Conservation (phyloP, 2,113 vertebrate genomes). For the Tachuris rubrigastra region DNA sequence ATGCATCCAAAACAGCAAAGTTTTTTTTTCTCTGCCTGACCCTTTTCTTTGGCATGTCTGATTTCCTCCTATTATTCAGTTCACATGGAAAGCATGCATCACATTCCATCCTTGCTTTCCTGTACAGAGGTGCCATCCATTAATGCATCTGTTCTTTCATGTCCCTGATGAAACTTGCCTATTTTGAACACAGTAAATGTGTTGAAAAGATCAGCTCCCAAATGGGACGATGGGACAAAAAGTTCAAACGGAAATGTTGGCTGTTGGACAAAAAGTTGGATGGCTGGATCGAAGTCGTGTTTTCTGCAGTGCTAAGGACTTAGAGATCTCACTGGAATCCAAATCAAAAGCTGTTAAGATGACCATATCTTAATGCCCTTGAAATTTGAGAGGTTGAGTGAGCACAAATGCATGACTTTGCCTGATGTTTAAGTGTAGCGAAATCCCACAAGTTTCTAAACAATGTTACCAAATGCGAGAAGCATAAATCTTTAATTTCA, state of each 20-base stretch:
- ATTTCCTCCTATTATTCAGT: conserved; percentile 41
- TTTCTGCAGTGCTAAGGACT: neutral
- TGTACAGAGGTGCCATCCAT: neutral
- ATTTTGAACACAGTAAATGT: neutral
- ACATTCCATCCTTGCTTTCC: conserved; percentile 2
- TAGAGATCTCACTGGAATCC: neutral
- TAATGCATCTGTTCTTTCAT: neutral
- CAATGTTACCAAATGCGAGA: neutral
- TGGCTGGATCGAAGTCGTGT: neutral
- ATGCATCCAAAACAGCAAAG: neutral
- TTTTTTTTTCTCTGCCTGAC: neutral
- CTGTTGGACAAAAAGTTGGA: neutral
- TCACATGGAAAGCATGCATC: neutral
- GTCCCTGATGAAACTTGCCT: neutral
- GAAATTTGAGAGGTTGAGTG: neutral
- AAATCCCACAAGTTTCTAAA: neutral
- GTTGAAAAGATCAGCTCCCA: neutral
- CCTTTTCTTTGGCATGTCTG: conserved; percentile 17
- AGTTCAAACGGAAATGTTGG: neutral
- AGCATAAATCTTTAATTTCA: neutral
- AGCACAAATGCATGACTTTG: neutral
- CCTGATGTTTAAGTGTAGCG: neutral
- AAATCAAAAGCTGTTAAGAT: neutral
- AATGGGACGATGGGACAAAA: neutral
- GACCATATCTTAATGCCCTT: neutral